phyloP scores from a whole-genome alignment of 2,888 invertebrate genomes.

The Plutella xylostella region DNA sequence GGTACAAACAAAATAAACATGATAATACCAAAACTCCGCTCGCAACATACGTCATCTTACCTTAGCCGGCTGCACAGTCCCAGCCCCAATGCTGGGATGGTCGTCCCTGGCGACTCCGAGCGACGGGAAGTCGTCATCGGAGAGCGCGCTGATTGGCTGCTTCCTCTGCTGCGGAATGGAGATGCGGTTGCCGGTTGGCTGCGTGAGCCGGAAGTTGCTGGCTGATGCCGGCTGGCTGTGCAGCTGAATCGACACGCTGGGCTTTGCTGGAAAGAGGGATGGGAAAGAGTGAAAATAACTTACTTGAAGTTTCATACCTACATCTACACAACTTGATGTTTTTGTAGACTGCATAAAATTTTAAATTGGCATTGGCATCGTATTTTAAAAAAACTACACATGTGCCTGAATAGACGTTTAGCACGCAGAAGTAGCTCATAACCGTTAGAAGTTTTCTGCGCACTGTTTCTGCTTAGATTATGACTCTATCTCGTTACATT shows the following conservation, averaged over 20 bases:
- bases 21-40: too few relatives aligned
- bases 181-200: constrained; percentile 44
- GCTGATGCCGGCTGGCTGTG: constrained; percentile 60
- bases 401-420: too few relatives aligned
- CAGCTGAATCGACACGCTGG: constrained; percentile 59
- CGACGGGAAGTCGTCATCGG: constrained; percentile 34
- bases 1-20: not conserved
- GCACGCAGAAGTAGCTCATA: too few relatives aligned
- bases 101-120: constrained; percentile 41
- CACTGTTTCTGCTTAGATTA: too few relatives aligned
- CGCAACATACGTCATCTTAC: too few relatives aligned
- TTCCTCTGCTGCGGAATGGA: constrained; percentile 36
- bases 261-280: constrained; percentile 37
- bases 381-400: too few relatives aligned
- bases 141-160: constrained; percentile 21
- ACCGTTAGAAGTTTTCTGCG: too few relatives aligned
- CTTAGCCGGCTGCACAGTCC: constrained; percentile 47
- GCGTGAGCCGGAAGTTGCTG: constrained; percentile 52
- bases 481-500: too few relatives aligned
- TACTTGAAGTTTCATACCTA: too few relatives aligned
- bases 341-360: not conserved
- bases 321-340: too few relatives aligned
- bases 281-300: too few relatives aligned
- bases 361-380: too few relatives aligned
- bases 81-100: constrained; percentile 52